phyloP scores from a whole-genome alignment of 2,797 vertebrate species.

The Mustela erminea region DNA sequence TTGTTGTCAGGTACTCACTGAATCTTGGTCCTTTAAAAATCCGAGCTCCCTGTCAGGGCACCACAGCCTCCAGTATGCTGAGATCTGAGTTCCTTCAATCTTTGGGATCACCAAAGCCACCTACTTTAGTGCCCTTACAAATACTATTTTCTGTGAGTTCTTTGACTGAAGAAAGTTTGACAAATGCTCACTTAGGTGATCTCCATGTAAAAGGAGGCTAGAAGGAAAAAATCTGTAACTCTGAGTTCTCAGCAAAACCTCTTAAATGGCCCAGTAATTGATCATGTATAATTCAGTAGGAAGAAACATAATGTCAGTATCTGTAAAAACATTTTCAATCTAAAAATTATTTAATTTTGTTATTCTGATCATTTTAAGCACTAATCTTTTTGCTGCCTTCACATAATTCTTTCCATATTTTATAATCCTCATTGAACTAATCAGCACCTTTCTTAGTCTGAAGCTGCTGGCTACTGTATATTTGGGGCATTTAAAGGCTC shows the following conservation, averaged over 20 bases:
- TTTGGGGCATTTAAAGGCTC: slow-evolving; percentile 24
- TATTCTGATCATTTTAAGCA: neutral
- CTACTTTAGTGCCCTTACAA: neutral
- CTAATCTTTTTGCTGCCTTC: neutral
- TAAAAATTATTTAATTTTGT: neutral
- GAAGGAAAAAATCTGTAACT: slow-evolving; percentile 3
- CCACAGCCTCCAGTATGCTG: neutral
- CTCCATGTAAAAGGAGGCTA: neutral
- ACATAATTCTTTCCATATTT: neutral
- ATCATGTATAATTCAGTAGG: neutral
- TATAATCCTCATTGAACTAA: neutral
- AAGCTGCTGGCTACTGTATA: neutral
- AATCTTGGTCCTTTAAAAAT: neutral
- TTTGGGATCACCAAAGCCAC: no score
- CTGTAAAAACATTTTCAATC: slow-evolving; percentile 26
- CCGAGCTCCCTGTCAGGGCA: neutral
- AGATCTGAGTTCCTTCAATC: neutral
- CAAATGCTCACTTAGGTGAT: neutral
- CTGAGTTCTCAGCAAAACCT: slow-evolving; percentile 37
- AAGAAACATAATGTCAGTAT: slow-evolving; percentile 6
- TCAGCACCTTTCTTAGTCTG: slow-evolving; percentile 22
- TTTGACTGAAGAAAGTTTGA: neutral
- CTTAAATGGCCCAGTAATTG: neutral
- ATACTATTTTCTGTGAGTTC: neutral
- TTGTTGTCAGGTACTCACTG: neutral